Percentiles rank a stretch among this genome's conserved stretches.
Conservation (phyloP, 2,797 vertebrate species). For the Phalloptychus januarius region DNA sequence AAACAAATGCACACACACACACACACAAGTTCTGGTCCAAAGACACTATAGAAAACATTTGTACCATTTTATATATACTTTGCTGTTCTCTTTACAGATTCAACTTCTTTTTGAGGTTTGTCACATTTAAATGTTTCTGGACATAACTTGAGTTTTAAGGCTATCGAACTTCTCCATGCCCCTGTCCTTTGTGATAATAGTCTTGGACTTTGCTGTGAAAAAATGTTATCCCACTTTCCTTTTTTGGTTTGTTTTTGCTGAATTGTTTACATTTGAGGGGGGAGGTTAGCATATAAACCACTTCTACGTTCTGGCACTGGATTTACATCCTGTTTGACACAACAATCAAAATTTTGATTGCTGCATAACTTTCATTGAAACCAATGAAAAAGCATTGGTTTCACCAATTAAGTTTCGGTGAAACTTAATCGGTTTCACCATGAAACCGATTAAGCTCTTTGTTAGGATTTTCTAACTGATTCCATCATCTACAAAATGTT, state of each 20-base stretch:
- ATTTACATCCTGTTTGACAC: background rate
- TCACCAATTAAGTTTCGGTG: no score
- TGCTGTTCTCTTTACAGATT: constrained; percentile 6
- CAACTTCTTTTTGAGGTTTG: background rate
- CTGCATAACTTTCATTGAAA: background rate
- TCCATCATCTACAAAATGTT: background rate
- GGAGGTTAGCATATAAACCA: background rate
- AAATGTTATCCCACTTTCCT: no score
- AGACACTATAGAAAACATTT: constrained; percentile 24
- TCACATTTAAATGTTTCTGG: background rate
- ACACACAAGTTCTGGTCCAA: background rate
- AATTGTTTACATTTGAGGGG: background rate
- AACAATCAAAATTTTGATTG: background rate
- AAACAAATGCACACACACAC: constrained; percentile 10
- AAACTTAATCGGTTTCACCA: no score
- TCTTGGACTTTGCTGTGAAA: background rate
- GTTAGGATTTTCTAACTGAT: background rate
- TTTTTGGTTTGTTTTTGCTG: background rate
- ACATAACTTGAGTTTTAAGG: no score
- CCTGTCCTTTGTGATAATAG: background rate
- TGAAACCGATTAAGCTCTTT: background rate
- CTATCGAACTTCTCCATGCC: no score
- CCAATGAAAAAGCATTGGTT: no score
- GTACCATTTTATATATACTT: constrained; percentile 19
- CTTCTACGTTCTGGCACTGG: background rate